Conservation (phyloP, 92 coral and sea anemone species). For the Desmophyllum pertusum region DNA sequence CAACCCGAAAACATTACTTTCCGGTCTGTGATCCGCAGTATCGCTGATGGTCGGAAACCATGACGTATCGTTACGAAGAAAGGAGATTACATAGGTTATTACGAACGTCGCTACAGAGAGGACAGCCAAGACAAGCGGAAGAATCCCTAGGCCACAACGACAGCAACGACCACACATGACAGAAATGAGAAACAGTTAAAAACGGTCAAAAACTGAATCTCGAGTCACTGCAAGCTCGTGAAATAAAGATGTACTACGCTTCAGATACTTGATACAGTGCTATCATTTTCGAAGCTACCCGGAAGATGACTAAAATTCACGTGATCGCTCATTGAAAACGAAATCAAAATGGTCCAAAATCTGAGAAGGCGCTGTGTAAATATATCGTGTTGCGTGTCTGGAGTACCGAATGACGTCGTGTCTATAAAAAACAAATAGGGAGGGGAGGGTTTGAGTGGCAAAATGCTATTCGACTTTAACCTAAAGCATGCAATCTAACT, state of each 20-base stretch:
- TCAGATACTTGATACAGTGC: not conserved
- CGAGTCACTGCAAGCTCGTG: no score
- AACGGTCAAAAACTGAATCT: no score
- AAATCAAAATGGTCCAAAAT: not conserved
- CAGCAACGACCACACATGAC: constrained; percentile 46
- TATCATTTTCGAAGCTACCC: not conserved
- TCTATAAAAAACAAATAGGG: not conserved
- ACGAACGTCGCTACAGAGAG: constrained; percentile 61
- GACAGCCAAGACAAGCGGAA: constrained; percentile 70
- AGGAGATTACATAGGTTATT: constrained; percentile 68
- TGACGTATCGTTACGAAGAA: constrained; percentile 59
- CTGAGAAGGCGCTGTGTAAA: not conserved
- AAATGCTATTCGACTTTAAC: not conserved
- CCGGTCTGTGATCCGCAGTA: constrained; percentile 72
- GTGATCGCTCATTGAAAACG: not conserved
- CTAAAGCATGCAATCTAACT: not conserved
- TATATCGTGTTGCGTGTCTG: no score
- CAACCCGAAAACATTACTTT: constrained; percentile 85
- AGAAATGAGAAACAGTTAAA: not conserved
- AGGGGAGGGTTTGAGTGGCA: not conserved
- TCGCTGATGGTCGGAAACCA: constrained; percentile 81
- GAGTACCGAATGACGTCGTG: not conserved
- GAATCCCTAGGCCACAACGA: constrained; percentile 65
- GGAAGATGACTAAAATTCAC: not conserved
- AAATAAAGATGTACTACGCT: not conserved